Evolutionary conservation across 2,888 invertebrate genomes (phyloP).

Genomic region (Brachynemurus nebulosus): DNA sequence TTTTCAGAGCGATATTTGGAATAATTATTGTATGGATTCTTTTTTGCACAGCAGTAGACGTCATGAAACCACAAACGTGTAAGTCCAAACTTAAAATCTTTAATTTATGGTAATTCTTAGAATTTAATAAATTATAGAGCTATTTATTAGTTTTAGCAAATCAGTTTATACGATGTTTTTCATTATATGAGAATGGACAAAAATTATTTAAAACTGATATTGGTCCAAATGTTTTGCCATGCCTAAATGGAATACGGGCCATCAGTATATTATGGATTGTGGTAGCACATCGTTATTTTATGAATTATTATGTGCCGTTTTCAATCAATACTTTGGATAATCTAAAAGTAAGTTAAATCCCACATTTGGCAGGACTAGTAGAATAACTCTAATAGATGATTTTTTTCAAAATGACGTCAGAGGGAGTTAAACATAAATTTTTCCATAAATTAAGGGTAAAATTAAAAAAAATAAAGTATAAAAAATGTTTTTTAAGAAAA

Average conservation of each 20-base stretch:
- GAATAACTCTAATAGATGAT: no score
- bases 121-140: not conserved
- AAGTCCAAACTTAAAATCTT: not conserved
- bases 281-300: not conserved
- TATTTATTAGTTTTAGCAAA: no score
- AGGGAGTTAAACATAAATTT: no score
- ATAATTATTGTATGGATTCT: not conserved
- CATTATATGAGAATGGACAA: not conserved
- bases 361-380: no score
- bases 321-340: not conserved
- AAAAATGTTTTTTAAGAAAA: no score
- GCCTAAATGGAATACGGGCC: not conserved
- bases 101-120: not conserved
- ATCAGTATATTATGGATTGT: not conserved
- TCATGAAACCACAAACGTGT: not conserved
- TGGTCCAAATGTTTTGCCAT: not conserved
- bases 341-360: no score
- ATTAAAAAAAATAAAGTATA: no score
- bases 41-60: not conserved
- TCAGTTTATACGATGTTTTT: not conserved
- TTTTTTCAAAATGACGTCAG: no score
- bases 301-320: not conserved
- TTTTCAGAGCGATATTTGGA: not conserved
- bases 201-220: not conserved
- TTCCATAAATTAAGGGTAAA: no score